Conservation (phyloP, 2,113 vertebrate species). For the Gopherus flavomarginatus region DNA sequence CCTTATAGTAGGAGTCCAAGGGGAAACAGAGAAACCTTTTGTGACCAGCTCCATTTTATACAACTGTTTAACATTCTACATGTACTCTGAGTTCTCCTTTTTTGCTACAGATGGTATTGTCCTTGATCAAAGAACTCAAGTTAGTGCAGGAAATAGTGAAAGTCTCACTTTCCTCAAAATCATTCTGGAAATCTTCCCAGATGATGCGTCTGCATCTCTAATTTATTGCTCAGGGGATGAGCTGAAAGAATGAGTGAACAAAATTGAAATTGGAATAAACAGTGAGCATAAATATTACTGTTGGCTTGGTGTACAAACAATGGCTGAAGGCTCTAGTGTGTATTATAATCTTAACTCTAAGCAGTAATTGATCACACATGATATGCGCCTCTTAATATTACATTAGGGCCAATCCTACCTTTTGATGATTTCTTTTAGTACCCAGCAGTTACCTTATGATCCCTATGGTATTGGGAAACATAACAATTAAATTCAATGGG, state of each 20-base stretch:
- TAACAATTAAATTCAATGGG: neutral
- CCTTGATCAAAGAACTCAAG: constrained; percentile 31
- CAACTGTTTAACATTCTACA: neutral
- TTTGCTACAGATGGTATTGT: neutral
- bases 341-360: neutral
- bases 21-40: constrained; percentile 37
- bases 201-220: constrained; percentile 44
- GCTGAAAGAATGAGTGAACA: neutral
- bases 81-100: constrained; percentile 19
- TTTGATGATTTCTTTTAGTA: fast-evolving
- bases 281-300: neutral
- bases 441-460: fast-evolving
- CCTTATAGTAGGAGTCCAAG: neutral
- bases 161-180: constrained; percentile 34
- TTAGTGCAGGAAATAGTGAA: constrained; percentile 4
- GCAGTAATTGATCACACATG: fast-evolving
- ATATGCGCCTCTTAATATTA: fast-evolving
- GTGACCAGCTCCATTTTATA: neutral
- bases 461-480: neutral
- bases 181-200: constrained; percentile 45
- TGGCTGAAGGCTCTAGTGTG: neutral
- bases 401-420: neutral
- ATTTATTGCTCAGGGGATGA: neutral
- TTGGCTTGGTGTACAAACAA: neutral
- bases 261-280: constrained; percentile 45